Base-by-base conservation (phyloP, 2,797 vertebrate species). In the Falco berigora region DNA sequence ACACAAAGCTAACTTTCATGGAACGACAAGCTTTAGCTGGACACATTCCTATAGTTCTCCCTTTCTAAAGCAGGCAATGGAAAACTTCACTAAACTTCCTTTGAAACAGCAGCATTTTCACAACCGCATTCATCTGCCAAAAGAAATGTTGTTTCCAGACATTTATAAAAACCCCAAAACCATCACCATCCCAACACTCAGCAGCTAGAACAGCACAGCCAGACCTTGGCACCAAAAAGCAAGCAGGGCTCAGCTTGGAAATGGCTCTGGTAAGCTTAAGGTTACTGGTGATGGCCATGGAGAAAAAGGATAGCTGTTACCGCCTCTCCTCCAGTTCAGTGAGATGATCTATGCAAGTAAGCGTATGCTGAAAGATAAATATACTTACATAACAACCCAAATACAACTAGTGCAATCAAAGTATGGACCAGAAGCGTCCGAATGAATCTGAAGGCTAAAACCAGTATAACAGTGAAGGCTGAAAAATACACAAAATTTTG, bases 301-400 rank as follows among this genome's bases (percentile, higher is more conserved):
- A 85, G 46, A 32, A 64, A 68, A 25, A 50, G 27, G 9, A 27
- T 0, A 53, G 67, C 40, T 82, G 17, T 34, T 74, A 68, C 69
- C 92, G 90, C 68, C 34, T 56, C 42, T 89, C 52, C 75, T 68
- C 49, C 61, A 42, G 32, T 14, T 38, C 58, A 53, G 21, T 5
- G 44, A 73, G 30, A 40, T 18, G 44, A 74, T 23, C 38, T 46
- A 28, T 62, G 53, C 62, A 47, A 69, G 30, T 68, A 68, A 53
- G 21, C 21, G 6, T 23, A 38, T 6, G 22, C 49, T 55, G 66
- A 84, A 83, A 58, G 52, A 40, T 53, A 64, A 72, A 91, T 85
- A 92, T 97, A 98, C 98, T 98, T 97, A 98, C 98, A 98, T 30
- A 98, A 46, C 56, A 98, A 88, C 42, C 98, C 98, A 8, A 98